A percentile compares a stretch with the other conserved stretches of the same genome.
phyloP scores from a whole-genome alignment of 2,113 vertebrate genomes.

The Scolopax mira region DNA sequence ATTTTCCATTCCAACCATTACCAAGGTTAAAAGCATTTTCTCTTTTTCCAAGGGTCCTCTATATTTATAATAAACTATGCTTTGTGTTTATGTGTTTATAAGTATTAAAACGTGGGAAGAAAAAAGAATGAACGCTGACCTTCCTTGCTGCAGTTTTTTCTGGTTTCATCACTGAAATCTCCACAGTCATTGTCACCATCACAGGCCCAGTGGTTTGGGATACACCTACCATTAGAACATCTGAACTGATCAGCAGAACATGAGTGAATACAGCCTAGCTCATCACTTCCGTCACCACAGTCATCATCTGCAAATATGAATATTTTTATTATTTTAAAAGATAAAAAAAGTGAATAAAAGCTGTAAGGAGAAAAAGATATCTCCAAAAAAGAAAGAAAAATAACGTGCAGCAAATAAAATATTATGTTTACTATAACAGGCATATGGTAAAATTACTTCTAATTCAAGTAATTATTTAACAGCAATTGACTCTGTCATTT shows the following conservation, averaged over 20 bases:
- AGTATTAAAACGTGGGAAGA: neutral
- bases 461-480: neutral
- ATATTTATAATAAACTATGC: neutral
- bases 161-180: constrained; percentile 92
- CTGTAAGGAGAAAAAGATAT: accelerated
- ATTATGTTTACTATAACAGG: neutral
- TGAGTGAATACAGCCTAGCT: constrained; percentile 83
- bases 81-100: neutral
- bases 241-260: constrained; percentile 89
- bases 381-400: neutral
- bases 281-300: constrained; percentile 95
- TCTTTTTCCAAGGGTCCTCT: neutral
- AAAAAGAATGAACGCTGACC: constrained; percentile 69
- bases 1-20: neutral
- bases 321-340: neutral
- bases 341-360: neutral
- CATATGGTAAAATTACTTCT: neutral
- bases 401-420: neutral
- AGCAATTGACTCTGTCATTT: neutral
- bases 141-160: constrained; percentile 83
- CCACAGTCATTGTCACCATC: constrained; percentile 98
- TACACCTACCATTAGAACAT: constrained; percentile 89
- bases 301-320: constrained; percentile 83
- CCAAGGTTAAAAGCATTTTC: neutral
- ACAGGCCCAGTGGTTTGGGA: constrained; percentile 92